These are phyloP conservation scores for Pundamilia nyererei DNA, from an alignment of 2,113 vertebrate genomes.

Conservation along the genomic window DNA sequence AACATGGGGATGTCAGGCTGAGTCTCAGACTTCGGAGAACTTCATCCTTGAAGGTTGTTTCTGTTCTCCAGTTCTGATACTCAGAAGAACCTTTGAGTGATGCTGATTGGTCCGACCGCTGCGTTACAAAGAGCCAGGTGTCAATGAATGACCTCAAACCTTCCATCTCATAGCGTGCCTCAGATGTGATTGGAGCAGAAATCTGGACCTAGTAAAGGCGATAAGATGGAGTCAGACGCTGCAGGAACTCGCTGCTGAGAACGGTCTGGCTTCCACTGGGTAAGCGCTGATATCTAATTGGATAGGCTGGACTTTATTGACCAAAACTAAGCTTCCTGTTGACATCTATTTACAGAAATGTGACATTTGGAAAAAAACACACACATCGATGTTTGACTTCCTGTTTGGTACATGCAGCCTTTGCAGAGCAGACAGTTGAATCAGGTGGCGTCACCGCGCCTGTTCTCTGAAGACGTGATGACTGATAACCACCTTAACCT, in stretches of 20 bases:
- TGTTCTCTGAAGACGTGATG: neutral
- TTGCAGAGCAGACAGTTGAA: neutral
- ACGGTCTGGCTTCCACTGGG: neutral
- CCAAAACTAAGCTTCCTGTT: neutral
- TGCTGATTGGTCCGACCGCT: neutral
- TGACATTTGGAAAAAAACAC: neutral
- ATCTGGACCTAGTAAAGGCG: neutral
- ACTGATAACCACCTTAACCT: neutral
- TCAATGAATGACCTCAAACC: neutral
- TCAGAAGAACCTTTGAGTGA: neutral
- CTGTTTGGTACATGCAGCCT: neutral
- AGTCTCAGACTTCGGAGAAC: neutral
- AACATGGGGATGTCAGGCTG: neutral
- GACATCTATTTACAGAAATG: neutral
- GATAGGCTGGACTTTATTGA: neutral
- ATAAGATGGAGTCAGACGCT: neutral
- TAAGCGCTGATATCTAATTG: neutral
- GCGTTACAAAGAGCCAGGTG: rapidly evolving
- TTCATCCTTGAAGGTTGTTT: neutral
- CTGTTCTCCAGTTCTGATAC: rapidly evolving
- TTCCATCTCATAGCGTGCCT: neutral
- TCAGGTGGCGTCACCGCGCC: neutral
- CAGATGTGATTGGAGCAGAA: neutral
- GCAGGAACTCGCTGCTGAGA: neutral
- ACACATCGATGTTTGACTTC: neutral